Percentiles rank a stretch among this genome's conserved stretches.
These are phyloP conservation scores for Masnerella sp. DNA, from an alignment of 2,888 invertebrate species.

Conservation along the genomic window DNA sequence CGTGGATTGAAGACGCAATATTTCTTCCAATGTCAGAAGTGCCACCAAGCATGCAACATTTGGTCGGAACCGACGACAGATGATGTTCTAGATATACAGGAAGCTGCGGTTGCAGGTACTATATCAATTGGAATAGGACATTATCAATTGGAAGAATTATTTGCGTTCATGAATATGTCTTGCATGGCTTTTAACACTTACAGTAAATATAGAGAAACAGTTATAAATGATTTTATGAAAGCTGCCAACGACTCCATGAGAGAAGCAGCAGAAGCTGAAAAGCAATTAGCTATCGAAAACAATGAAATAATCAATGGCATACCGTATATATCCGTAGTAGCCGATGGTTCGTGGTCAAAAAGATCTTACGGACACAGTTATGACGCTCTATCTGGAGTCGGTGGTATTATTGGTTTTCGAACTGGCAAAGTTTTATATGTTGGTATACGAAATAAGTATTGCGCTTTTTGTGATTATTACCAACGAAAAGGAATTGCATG, in stretches of 20 bases:
- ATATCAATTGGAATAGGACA: constrained; percentile 1
- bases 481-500: constrained; percentile 28
- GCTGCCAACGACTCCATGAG: constrained; percentile 18
- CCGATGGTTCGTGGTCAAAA: constrained; percentile 50
- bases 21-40: constrained; percentile 7
- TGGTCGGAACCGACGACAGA: constrained; percentile 29
- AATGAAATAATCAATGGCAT: constrained; percentile 36
- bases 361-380: constrained; percentile 20
- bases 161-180: neutral
- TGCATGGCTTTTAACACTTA: constrained; percentile 7
- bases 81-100: neutral
- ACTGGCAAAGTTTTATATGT: constrained; percentile 20
- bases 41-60: constrained; percentile 37
- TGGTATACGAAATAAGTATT: constrained; percentile 13
- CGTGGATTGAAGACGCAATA: constrained; percentile 16
- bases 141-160: constrained; percentile 2
- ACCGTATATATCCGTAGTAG: constrained; percentile 45
- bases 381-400: constrained; percentile 29
- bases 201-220: constrained; percentile 3
- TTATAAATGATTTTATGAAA: constrained; percentile 5
- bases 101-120: constrained; percentile 2
- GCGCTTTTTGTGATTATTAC: constrained; percentile 15
- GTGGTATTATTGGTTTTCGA: constrained; percentile 16
- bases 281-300: constrained; percentile 33
- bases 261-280: constrained; percentile 43